Percentiles rank a stretch among this genome's conserved stretches.
Evolutionary conservation across 2,888 invertebrate species (phyloP).

Genomic region (Pogonocherus hispidulus): DNA sequence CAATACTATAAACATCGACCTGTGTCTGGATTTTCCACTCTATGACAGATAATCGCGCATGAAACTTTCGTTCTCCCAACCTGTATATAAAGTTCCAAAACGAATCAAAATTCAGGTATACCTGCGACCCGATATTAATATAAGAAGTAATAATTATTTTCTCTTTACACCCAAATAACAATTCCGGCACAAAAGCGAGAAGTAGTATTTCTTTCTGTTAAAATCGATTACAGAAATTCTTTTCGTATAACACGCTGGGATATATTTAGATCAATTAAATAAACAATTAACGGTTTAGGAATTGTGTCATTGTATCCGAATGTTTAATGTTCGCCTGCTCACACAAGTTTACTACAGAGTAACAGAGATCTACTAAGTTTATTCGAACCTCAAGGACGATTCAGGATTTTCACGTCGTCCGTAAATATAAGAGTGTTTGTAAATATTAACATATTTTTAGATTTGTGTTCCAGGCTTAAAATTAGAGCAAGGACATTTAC

Average conservation of each 20-base stretch:
- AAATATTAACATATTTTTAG: slow-evolving; percentile 45
- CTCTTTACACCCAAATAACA: no score
- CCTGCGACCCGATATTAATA: no score
- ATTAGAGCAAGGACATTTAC: slow-evolving; percentile 36
- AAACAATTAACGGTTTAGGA: slow-evolving; percentile 9
- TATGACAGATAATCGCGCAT: no score
- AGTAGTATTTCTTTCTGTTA: neutral
- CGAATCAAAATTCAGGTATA: no score
- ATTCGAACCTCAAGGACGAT: slow-evolving; percentile 25
- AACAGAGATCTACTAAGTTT: no score
- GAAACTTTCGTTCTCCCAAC: no score
- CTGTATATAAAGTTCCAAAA: no score
- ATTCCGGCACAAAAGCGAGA: no score
- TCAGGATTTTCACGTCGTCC: slow-evolving; percentile 31
- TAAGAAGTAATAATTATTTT: no score
- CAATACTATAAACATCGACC: no score
- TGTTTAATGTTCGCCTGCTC: no score
- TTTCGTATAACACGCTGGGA: neutral
- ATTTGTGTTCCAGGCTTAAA: slow-evolving; percentile 17
- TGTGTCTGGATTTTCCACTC: no score
- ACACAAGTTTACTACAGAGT: slow-evolving; percentile 14
- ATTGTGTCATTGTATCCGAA: slow-evolving; percentile 18
- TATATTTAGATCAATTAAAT: slow-evolving; percentile 1
- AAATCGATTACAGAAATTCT: neutral
- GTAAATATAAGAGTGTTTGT: slow-evolving; percentile 42